These are phyloP conservation scores for Eupleurogrammus muticus DNA, from an alignment of 2,797 vertebrate genomes.

Conservation along the genomic window DNA sequence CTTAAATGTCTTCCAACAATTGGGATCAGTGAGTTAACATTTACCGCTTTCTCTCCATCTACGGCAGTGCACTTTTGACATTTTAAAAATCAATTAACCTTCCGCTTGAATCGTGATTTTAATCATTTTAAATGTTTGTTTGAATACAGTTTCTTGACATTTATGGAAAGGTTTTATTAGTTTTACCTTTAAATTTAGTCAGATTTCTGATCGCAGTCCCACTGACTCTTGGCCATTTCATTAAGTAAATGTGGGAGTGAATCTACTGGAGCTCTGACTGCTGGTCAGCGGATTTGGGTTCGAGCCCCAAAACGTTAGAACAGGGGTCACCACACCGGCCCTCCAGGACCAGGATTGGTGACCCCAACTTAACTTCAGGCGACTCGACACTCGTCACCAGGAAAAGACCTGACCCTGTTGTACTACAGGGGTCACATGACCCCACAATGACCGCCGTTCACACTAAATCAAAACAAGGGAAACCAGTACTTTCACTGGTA, in stretches of 20 bases:
- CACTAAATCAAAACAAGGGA: too few relatives aligned
- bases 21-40: not conserved
- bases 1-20: conserved; percentile 3
- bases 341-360: too few relatives aligned
- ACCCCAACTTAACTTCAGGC: too few relatives aligned
- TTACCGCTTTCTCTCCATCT: not conserved
- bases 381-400: too few relatives aligned
- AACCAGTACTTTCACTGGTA: too few relatives aligned
- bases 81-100: not conserved
- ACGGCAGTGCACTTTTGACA: not conserved
- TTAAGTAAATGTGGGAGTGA: not conserved
- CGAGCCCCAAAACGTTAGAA: not conserved
- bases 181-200: not conserved
- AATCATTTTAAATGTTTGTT: not conserved
- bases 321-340: too few relatives aligned
- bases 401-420: too few relatives aligned
- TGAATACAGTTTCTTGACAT: not conserved
- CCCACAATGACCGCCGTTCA: too few relatives aligned
- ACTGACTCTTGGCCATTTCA: conserved; percentile 7
- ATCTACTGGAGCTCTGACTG: conserved; percentile 1
- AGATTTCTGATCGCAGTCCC: not conserved
- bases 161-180: not conserved
- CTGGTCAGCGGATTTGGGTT: not conserved
- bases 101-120: not conserved
- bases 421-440: too few relatives aligned